These are phyloP conservation scores for Clytia hemisphaerica DNA, from an alignment of 30 jellyfish, hydroid and myxozoan genomes.

Conservation along the genomic window DNA sequence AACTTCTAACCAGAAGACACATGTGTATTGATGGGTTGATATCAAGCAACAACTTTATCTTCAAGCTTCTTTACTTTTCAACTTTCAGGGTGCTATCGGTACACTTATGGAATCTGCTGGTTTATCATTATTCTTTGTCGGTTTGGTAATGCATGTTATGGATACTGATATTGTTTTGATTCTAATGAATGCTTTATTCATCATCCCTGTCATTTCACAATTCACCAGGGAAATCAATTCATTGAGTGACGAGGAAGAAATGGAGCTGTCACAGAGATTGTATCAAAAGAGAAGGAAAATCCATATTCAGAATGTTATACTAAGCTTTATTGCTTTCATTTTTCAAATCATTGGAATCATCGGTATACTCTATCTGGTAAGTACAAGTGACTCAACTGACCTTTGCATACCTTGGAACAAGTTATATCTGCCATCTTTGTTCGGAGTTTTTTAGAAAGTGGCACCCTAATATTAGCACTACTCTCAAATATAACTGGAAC, in stretches of 20 bases:
- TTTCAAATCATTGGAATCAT: slow-evolving; percentile 72
- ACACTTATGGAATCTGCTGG: slow-evolving; percentile 72
- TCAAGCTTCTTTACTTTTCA: no score
- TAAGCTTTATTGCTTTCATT: slow-evolving; percentile 67
- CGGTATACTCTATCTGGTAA: slow-evolving; percentile 73
- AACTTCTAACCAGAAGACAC: no score
- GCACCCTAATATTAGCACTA: no score
- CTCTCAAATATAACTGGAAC: no score
- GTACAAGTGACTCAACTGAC: no score
- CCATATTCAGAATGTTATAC: slow-evolving; percentile 45
- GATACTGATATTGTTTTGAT: slow-evolving; percentile 59
- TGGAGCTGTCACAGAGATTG: slow-evolving; percentile 16
- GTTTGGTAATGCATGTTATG: slow-evolving; percentile 43
- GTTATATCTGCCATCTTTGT: no score
- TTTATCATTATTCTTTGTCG: slow-evolving; percentile 66
- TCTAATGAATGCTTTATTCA: slow-evolving; percentile 76
- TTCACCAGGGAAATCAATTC: slow-evolving; percentile 57
- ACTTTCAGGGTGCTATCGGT: slow-evolving; percentile 68
- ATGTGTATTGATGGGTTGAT: no score
- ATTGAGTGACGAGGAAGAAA: slow-evolving; percentile 30
- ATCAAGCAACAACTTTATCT: no score
- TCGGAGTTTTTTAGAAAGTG: no score
- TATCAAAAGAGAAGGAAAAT: slow-evolving; percentile 31
- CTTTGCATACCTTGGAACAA: no score
- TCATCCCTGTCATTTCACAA: slow-evolving; percentile 83